Conservation (phyloP, 2,797 vertebrate genomes). For the Rhadinocentrus ornatus region DNA sequence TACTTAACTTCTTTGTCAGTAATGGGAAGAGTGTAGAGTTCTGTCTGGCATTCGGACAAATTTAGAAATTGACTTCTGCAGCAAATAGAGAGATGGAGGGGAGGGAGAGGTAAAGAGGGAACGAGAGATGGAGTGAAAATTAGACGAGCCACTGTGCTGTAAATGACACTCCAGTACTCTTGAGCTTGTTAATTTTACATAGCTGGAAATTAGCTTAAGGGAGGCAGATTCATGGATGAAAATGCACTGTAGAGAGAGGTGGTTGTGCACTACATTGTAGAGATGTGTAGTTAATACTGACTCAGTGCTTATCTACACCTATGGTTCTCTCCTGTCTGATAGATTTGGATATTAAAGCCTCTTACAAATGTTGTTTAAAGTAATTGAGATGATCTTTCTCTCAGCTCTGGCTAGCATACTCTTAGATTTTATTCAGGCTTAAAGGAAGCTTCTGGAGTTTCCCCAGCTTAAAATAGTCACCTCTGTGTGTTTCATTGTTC, state of each 20-base stretch:
- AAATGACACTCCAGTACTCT: constrained; percentile 68
- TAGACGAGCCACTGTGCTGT: constrained; percentile 62
- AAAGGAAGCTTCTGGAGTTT: background rate
- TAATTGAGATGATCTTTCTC: constrained; percentile 78
- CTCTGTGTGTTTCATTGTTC: background rate
- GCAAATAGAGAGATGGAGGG: constrained; percentile 51
- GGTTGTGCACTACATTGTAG: background rate
- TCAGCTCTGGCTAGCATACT: constrained; percentile 74
- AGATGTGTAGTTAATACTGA: background rate
- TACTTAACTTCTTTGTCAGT: constrained; percentile 25
- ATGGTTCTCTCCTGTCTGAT: constrained; percentile 76
- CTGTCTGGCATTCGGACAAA: constrained; percentile 72
- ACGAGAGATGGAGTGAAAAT: constrained; percentile 33
- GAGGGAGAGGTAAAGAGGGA: constrained; percentile 24
- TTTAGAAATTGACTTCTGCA: constrained; percentile 79
- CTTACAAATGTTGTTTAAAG: constrained; percentile 63
- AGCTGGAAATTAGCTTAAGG: constrained; percentile 50
- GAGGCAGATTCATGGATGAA: constrained; percentile 46
- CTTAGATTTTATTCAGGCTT: constrained; percentile 13
- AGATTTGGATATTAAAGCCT: constrained; percentile 69
- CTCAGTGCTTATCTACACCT: constrained; percentile 14
- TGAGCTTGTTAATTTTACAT: constrained; percentile 55
- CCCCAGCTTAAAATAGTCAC: background rate
- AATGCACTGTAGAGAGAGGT: background rate
- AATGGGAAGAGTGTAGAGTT: constrained; percentile 50